Conservation (phyloP, 2,797 vertebrate species). For the Pteronotus mesoamericanus region DNA sequence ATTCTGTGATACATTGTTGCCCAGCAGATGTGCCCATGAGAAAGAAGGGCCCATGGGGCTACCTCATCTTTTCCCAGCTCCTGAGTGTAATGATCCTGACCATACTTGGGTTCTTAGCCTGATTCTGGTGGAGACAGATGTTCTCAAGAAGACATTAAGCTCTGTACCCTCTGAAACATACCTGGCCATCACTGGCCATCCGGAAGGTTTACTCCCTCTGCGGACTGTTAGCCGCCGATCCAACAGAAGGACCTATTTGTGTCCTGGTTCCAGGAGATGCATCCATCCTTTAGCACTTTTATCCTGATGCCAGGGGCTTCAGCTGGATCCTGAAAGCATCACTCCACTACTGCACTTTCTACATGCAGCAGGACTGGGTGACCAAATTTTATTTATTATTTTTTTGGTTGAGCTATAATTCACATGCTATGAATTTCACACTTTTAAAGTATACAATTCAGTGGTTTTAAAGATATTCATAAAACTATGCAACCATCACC, state of each 20-base stretch:
- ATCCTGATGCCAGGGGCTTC: background rate
- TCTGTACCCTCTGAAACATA: background rate
- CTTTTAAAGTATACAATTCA: background rate
- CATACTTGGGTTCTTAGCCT: background rate
- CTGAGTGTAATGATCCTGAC: background rate
- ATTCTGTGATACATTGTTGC: background rate
- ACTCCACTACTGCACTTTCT: background rate
- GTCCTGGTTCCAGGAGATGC: background rate
- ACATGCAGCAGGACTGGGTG: background rate
- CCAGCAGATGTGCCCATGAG: background rate
- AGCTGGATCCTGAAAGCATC: background rate
- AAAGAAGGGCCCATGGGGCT: background rate
- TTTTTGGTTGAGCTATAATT: background rate
- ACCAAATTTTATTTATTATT: background rate
- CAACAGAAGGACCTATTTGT: background rate
- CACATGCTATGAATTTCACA: background rate
- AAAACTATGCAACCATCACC: background rate
- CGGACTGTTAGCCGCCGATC: background rate
- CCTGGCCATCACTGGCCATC: background rate
- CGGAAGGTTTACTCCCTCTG: background rate
- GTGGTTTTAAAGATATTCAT: background rate
- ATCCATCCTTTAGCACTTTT: background rate
- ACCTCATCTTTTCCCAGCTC: background rate
- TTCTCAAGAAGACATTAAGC: background rate
- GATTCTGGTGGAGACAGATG: background rate